A percentile compares a stretch with the other conserved stretches of the same genome.
Evolutionary conservation across 2,888 invertebrate genomes (phyloP).

Genomic region (Cephus pulcher): DNA sequence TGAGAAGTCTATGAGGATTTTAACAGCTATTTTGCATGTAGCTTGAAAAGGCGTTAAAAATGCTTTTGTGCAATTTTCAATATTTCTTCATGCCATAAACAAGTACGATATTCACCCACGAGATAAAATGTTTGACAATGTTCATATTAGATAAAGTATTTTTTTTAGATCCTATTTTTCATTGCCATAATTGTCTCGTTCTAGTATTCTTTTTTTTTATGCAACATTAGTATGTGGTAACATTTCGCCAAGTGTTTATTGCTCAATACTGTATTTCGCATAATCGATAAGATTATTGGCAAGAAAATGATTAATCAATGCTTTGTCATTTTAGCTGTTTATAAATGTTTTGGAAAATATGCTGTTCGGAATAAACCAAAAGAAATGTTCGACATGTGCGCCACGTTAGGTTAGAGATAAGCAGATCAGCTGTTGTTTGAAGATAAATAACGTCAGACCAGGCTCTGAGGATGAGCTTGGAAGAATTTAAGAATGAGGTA

Average conservation of each 20-base stretch:
- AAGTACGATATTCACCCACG: not conserved
- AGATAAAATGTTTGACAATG: not conserved
- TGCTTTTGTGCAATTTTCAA: not conserved
- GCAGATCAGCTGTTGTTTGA: not conserved
- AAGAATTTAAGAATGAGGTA: slow-evolving; percentile 25
- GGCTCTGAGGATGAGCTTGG: slow-evolving; percentile 20
- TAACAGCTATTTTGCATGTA: too few species aligned
- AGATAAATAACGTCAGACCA: not conserved
- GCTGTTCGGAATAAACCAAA: not conserved
- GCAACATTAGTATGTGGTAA: too few species aligned
- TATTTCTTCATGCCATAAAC: not conserved
- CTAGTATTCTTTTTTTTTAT: not conserved
- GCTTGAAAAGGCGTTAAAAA: too few species aligned
- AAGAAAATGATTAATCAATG: not conserved
- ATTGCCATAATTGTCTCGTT: not conserved
- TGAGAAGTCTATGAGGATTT: too few species aligned
- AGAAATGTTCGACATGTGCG: not conserved
- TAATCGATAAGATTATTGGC: not conserved
- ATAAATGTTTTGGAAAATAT: not conserved
- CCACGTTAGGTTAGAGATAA: not conserved
- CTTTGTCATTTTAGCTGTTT: not conserved
- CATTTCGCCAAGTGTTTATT: not conserved
- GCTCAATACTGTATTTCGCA: not conserved
- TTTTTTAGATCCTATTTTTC: not conserved
- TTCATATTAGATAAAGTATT: not conserved